Conservation (phyloP, 2,888 invertebrate genomes). For the Stenurella melanura region DNA sequence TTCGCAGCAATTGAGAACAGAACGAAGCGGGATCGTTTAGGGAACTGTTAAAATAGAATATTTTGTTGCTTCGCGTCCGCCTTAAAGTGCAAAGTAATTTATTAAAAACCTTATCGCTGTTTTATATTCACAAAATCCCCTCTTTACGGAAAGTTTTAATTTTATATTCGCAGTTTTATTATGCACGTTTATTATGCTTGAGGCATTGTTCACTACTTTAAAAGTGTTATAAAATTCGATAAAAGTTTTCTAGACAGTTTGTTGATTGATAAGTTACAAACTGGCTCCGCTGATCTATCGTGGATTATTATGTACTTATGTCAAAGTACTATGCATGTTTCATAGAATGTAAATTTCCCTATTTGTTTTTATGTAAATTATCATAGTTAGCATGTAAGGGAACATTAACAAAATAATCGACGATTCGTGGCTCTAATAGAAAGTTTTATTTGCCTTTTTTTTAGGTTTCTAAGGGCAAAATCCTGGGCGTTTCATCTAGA, state of each 20-base stretch:
- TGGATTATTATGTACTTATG: no score
- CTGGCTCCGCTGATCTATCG: no score
- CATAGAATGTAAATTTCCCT: no score
- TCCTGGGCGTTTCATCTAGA: no score
- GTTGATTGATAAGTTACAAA: no score
- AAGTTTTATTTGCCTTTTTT: no score
- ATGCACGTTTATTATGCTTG: neutral
- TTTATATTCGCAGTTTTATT: neutral
- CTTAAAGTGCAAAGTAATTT: neutral
- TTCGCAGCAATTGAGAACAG: neutral
- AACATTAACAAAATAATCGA: no score
- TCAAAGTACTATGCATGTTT: no score
- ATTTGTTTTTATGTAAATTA: no score
- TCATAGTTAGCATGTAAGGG: no score
- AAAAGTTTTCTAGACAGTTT: conserved; percentile 21
- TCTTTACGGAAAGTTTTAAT: neutral
- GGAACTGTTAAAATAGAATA: neutral
- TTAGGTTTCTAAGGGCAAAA: no score
- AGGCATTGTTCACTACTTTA: neutral
- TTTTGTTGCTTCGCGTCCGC: neutral
- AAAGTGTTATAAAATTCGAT: conserved; percentile 18
- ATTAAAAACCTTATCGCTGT: conserved; percentile 7
- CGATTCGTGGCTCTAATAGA: no score
- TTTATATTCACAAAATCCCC: neutral
- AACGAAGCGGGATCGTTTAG: neutral